Evolutionary conservation across 2,797 vertebrate species (phyloP).

Genomic region (Smutsia temminckii): DNA sequence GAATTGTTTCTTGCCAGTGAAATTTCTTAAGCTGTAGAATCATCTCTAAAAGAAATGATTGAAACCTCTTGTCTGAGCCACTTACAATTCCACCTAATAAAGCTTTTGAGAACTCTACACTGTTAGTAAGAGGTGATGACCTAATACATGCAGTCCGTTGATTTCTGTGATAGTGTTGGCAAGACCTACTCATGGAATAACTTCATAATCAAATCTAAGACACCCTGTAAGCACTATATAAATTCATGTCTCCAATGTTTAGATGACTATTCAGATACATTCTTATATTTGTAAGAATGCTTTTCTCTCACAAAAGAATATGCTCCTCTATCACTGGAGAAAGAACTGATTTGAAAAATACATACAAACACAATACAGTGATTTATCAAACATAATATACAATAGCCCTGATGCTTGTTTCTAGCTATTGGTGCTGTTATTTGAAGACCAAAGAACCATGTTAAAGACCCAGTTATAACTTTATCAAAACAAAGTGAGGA

Average conservation of each 20-base stretch:
- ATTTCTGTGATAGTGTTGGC: conserved; percentile 64
- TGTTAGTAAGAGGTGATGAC: conserved; percentile 61
- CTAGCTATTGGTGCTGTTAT: not conserved
- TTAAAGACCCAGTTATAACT: conserved; percentile 59
- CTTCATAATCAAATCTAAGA: conserved; percentile 67
- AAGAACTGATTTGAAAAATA: conserved; percentile 51
- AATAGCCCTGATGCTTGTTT: not conserved
- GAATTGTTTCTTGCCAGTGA: conserved; percentile 55
- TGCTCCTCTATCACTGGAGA: not conserved
- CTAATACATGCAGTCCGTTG: conserved; percentile 55
- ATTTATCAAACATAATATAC: conserved; percentile 41
- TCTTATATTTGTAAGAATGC: conserved; percentile 24
- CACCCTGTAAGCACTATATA: conserved; percentile 43
- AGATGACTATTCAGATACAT: conserved; percentile 25
- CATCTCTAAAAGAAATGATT: conserved; percentile 64
- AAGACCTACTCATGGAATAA: conserved; percentile 46
- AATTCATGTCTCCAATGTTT: conserved; percentile 45
- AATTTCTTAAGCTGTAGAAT: conserved; percentile 61
- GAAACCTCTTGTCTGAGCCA: conserved; percentile 59
- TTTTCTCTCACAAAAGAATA: not conserved
- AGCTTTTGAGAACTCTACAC: conserved; percentile 53
- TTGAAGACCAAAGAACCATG: not conserved
- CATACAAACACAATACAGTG: not conserved
- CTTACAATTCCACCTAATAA: conserved; percentile 62
- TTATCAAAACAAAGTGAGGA: conserved; percentile 69